phyloP scores from a whole-genome alignment of 2,797 vertebrate species.

The Rhinatrema bivittatum region DNA sequence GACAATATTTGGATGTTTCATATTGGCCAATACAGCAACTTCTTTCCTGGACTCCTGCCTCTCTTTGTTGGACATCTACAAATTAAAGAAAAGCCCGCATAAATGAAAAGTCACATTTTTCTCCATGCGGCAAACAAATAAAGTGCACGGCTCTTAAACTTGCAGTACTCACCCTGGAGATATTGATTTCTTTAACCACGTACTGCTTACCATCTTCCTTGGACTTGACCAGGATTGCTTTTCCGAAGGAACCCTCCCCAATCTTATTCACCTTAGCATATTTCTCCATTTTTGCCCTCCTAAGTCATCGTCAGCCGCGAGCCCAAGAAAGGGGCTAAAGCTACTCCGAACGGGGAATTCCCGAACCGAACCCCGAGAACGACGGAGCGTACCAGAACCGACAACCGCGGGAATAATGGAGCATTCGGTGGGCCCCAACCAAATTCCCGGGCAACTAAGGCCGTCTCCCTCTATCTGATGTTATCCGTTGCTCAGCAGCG shows the following conservation, averaged over 20 bases:
- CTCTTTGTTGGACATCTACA: slow-evolving; percentile 92
- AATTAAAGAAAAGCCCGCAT: slow-evolving; percentile 12
- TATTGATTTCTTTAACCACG: slow-evolving; percentile 97
- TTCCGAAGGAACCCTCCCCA: slow-evolving; percentile 95
- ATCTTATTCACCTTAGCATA: slow-evolving; percentile 89
- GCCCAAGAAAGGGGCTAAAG: too few species aligned
- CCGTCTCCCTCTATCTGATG: slow-evolving; percentile 1
- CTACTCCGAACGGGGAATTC: too few species aligned
- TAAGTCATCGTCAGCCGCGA: slow-evolving; percentile 58
- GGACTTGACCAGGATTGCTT: slow-evolving; percentile 88
- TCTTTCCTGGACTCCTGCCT: slow-evolving; percentile 92
- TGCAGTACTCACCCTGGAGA: slow-evolving; percentile 78
- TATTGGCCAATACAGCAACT: slow-evolving; percentile 90
- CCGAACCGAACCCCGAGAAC: too few species aligned
- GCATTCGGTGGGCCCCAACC: too few species aligned
- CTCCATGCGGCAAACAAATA: too few species aligned
- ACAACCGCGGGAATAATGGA: too few species aligned
- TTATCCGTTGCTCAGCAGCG: slow-evolving; percentile 14
- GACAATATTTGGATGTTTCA: slow-evolving; percentile 97
- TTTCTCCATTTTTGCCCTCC: slow-evolving; percentile 78
- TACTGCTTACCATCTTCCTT: slow-evolving; percentile 81
- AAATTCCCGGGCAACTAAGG: too few species aligned
- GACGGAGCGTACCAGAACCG: too few species aligned
- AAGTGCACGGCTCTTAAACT: not conserved
- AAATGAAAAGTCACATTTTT: too few species aligned